Evolutionary conservation across 37 sponge, comb jelly and placozoan genomes (phyloP).

Genomic region (Ephydatia muelleri): DNA sequence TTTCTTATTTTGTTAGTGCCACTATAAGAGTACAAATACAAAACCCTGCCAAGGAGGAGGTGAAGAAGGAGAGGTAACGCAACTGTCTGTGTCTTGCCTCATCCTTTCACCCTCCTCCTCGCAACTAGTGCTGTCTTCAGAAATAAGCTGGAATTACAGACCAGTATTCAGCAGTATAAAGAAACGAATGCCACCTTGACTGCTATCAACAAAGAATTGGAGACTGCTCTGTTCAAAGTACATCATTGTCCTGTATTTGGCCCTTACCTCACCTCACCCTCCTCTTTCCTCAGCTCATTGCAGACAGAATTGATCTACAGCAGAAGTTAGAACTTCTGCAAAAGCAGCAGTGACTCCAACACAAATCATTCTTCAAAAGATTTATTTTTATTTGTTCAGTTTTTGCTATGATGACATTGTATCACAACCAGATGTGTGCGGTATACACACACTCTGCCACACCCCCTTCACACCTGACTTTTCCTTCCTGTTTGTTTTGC

Average conservation of each 20-base stretch:
- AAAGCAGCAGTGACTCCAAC: neutral
- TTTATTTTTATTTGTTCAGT: neutral
- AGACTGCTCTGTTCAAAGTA: constrained; percentile 51
- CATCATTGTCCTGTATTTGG: neutral
- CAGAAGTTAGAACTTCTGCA: neutral
- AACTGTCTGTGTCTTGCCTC: neutral
- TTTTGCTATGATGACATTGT: neutral
- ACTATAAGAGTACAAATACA: neutral
- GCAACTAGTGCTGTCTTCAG: neutral
- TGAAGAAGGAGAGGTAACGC: neutral
- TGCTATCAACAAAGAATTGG: constrained; percentile 46
- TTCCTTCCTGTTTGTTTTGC: neutral
- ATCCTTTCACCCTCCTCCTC: neutral
- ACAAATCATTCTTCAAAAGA: neutral
- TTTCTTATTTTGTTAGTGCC: neutral
- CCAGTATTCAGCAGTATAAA: constrained; percentile 43
- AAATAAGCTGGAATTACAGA: constrained; percentile 39
- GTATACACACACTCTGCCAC: neutral
- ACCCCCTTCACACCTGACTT: neutral
- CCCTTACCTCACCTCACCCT: neutral
- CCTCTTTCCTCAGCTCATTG: neutral
- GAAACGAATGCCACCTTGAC: constrained; percentile 44
- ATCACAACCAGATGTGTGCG: neutral
- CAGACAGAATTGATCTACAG: neutral
- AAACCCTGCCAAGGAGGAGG: neutral